Conservation (phyloP, 2,113 vertebrate species). For the Corynorhinus townsendii region DNA sequence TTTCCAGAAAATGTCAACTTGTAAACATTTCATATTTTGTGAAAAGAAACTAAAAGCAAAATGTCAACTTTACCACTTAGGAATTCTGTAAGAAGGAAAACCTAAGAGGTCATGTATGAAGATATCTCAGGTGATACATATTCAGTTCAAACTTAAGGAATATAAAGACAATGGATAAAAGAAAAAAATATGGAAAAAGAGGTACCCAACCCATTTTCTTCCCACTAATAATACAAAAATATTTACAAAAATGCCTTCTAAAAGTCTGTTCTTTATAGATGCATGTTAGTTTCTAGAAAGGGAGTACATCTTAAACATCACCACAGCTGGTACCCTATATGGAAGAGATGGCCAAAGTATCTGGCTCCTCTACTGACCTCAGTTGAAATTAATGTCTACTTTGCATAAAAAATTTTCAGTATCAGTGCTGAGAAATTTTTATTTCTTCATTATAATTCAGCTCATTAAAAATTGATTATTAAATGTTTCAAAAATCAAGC, state of each 20-base stretch:
- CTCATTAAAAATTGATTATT: background rate
- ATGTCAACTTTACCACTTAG: background rate
- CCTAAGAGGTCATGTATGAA: background rate
- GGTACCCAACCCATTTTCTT: background rate
- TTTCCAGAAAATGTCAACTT: slow-evolving; percentile 15
- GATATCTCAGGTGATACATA: background rate
- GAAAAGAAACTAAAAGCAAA: background rate
- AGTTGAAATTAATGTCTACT: background rate
- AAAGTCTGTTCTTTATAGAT: background rate
- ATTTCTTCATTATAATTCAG: background rate
- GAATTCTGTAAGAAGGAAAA: background rate
- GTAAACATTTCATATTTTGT: background rate
- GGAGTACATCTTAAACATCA: background rate
- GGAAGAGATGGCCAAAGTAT: background rate
- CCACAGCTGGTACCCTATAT: background rate
- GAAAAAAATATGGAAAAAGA: background rate
- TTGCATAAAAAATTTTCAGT: background rate
- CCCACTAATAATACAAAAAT: background rate
- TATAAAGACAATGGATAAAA: background rate
- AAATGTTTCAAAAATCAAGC: background rate
- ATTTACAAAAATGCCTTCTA: background rate
- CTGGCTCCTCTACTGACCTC: background rate
- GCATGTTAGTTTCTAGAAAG: background rate
- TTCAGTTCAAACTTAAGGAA: background rate
- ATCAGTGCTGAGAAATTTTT: background rate